Evolutionary conservation across 2,113 vertebrate genomes (phyloP).

Genomic region (Theristicus caerulescens): DNA sequence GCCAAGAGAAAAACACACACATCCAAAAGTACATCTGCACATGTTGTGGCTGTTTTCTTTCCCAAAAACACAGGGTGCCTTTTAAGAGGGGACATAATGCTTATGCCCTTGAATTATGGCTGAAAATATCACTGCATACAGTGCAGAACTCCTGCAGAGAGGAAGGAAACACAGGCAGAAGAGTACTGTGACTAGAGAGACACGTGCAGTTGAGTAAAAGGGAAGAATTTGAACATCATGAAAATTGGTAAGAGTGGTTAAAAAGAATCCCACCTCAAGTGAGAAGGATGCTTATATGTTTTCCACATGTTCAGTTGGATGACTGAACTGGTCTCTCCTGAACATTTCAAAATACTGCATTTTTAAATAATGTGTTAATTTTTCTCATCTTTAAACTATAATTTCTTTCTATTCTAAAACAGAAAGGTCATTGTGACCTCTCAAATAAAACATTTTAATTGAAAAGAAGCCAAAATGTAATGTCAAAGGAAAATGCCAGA

Average conservation of each 20-base stretch:
- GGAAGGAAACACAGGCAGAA: not conserved
- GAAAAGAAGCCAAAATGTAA: not conserved
- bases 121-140: not conserved
- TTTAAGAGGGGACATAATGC: not conserved
- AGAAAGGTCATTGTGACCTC: not conserved
- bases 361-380: not conserved
- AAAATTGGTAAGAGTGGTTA: not conserved
- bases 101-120: not conserved
- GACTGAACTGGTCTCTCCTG: not conserved
- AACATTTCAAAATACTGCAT: not conserved
- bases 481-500: not conserved
- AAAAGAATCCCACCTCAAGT: not conserved
- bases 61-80: rapidly evolving
- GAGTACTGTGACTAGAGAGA: not conserved
- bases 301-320: not conserved
- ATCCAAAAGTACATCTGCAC: not conserved
- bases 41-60: not conserved
- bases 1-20: rapidly evolving
- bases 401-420: not conserved
- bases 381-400: not conserved
- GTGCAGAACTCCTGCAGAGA: not conserved
- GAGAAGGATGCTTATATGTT: not conserved
- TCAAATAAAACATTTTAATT: not conserved
- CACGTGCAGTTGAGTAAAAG: rapidly evolving
- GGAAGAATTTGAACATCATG: not conserved